Conservation (phyloP, 2,888 invertebrate genomes). For the Apeira syringaria region DNA sequence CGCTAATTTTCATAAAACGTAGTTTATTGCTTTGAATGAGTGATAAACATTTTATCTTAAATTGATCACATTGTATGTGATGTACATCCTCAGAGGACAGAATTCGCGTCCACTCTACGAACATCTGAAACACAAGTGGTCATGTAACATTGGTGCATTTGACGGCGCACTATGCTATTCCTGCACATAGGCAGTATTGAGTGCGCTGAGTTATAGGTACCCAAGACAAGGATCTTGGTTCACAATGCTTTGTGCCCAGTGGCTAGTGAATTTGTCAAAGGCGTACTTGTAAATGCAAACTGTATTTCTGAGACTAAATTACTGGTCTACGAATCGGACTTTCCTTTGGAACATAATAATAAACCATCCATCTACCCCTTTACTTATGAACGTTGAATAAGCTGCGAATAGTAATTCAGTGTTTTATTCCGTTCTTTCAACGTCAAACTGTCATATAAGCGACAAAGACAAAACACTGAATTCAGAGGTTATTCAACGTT, state of each 20-base stretch:
- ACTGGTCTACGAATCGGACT: conserved; percentile 5
- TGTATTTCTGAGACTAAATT: conserved; percentile 57
- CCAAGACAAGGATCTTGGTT: conserved; percentile 71
- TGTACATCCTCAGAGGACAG: not conserved
- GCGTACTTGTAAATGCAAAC: conserved; percentile 51
- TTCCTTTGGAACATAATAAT: no score
- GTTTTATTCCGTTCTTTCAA: no score
- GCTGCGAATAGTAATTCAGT: no score
- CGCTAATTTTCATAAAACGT: no score
- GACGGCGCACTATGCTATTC: conserved; percentile 35
- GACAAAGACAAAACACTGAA: no score
- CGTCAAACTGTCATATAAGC: no score
- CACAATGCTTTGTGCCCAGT: conserved; percentile 67
- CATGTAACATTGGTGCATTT: conserved; percentile 48
- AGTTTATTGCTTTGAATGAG: no score
- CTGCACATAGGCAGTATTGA: conserved; percentile 54
- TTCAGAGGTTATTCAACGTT: no score
- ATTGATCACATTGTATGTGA: no score
- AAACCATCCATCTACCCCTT: no score
- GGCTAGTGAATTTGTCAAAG: conserved; percentile 58
- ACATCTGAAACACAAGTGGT: conserved; percentile 2
- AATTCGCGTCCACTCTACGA: conserved; percentile 2
- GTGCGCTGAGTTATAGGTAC: conserved; percentile 46
- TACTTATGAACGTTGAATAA: no score
- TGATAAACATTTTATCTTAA: no score